Evolutionary conservation across 2,888 invertebrate genomes (phyloP), one percentile per base, ranked within the genome.

Genomic region (Drosophila meridiana): DNA sequence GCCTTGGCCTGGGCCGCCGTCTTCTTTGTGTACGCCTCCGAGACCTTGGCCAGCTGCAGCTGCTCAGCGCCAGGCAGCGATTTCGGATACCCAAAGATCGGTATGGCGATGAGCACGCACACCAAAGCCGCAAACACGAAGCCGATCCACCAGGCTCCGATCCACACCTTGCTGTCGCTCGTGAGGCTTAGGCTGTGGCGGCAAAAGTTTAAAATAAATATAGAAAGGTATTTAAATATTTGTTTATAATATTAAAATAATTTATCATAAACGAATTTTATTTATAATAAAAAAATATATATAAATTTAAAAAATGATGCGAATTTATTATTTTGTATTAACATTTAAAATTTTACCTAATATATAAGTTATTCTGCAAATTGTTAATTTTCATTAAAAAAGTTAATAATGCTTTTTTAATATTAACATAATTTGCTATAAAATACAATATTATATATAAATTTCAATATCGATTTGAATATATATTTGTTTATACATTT

Each of bases 61-160:
- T 95, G 94, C 70, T 94, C 94, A 0, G 95, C 94, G 94, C 96
- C 96, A 74, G 97, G 97, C 62, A 97, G 92, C 20, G 95, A 94
- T 82, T 95, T 94, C 0, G 97, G 97, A 89, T 96, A 96, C 0
- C 95, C 96, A 76, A 96, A 93, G 47, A 97, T 94, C 0, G 97
- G 97, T 77, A 96, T 93, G 0, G 97, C 95, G 2, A 97, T 94
- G 0, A 96, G 90, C 50, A 96, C 93, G 75, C 96, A 96, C 38
- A 96, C 93, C 4, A 95, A 55, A 0, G 95, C 95, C 0, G 96
- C 95, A 11, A 95, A 93, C 38, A 97, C 94, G 91, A 97, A 97
- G 1, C 97, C 97, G 58, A 97, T 94, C 97, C 97, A 97, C 97
- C 97, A 97, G 32, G 97, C 97, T 30, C 97, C 97, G 61, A 97